Conservation (phyloP, 1,140 invertebrate species). For the Lucilia cuprina region DNA sequence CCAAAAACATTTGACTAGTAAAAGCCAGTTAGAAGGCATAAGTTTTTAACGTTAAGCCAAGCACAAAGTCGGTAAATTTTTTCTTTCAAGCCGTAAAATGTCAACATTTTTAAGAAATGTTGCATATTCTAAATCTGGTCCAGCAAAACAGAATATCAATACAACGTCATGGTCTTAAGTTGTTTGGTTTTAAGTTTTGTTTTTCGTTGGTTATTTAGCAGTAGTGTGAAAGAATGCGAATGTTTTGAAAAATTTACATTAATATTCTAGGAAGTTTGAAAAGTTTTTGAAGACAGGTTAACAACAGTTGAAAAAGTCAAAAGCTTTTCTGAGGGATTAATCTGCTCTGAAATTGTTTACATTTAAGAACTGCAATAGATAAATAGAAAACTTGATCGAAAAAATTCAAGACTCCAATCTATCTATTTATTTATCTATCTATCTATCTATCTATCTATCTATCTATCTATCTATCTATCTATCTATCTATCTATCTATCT, state of each 20-base stretch:
- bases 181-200: not conserved
- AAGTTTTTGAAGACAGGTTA: too few relatives aligned
- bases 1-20: conserved; percentile 3
- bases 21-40: not conserved
- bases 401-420: too few relatives aligned
- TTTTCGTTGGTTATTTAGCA: not conserved
- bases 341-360: too few relatives aligned
- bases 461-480: not conserved
- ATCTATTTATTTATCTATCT: not conserved
- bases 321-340: too few relatives aligned
- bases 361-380: too few relatives aligned
- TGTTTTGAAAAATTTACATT: not conserved
- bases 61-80: conserved; percentile 29
- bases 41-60: not conserved
- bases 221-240: not conserved
- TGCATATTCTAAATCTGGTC: conserved; percentile 34
- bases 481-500: too few relatives aligned
- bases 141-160: not conserved
- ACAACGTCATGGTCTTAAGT: not conserved
- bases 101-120: conserved; percentile 34
- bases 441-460: not conserved
- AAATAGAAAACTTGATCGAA: too few relatives aligned
- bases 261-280: too few relatives aligned
- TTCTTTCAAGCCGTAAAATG: conserved; percentile 22
- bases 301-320: too few relatives aligned